These are phyloP conservation scores for Epirrhoe tristata DNA, from an alignment of 2,888 invertebrate species.

Conservation along the genomic window DNA sequence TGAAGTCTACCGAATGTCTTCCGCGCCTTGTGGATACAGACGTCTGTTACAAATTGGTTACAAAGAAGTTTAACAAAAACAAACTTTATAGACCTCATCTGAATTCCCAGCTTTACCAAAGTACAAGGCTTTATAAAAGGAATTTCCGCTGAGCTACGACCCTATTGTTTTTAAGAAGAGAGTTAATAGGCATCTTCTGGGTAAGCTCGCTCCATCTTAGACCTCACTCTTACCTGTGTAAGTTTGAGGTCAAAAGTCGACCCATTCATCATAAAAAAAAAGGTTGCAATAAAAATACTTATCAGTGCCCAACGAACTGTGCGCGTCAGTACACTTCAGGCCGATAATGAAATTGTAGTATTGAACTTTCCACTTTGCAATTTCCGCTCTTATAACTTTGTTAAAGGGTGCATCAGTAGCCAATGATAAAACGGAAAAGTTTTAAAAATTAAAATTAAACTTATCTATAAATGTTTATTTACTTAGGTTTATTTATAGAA, in stretches of 20 bases:
- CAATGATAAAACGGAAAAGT: background rate
- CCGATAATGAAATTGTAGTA: slow-evolving; percentile 51
- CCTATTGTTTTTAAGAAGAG: no score
- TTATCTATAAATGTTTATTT: no score
- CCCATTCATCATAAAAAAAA: no score
- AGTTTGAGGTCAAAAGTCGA: no score
- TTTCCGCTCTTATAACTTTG: slow-evolving; percentile 42
- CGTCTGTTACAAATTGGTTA: background rate
- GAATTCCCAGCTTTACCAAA: background rate
- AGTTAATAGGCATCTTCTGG: no score
- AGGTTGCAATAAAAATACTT: slow-evolving; percentile 26
- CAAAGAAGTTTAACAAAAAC: background rate
- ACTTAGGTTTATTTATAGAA: no score
- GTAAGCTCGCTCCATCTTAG: no score
- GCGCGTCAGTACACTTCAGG: slow-evolving; percentile 22
- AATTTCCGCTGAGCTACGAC: no score
- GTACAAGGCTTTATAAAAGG: slow-evolving; percentile 21
- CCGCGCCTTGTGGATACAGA: no score
- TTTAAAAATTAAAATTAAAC: background rate
- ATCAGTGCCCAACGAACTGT: slow-evolving; percentile 9
- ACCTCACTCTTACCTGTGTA: no score
- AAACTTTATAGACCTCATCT: background rate
- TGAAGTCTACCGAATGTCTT: no score
- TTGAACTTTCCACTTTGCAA: slow-evolving; percentile 59
- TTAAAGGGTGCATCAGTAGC: background rate